Base-by-base conservation (phyloP, 2,888 invertebrate genomes). In the Orthosia gothica region DNA sequence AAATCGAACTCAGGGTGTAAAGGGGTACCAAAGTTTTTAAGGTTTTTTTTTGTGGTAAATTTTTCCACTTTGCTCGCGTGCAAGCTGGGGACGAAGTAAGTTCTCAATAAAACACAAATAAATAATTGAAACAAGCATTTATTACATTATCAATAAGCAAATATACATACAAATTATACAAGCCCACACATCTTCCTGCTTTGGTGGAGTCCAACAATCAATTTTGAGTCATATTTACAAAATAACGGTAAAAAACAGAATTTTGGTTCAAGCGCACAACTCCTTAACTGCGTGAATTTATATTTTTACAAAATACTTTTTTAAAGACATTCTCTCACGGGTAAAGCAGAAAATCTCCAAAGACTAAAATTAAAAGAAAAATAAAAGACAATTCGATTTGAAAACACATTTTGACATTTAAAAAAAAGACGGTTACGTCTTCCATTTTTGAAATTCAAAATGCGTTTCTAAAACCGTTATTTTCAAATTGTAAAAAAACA, bases 111-210 rank as follows among this genome's bases (percentile, higher is more conserved):
- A 86, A 87, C 45, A 32, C 15, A 2, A 0, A 5, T 4, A 49
- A 67, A 13, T 87, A 84, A 87, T 87, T 74, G 87, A 87, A 87
- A 87, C 88, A 87, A 87, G 87, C 87, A 81, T 87, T 87, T 87
- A 86, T 87, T 87, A 86, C 87, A 85, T 78, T 74, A 86, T 82
- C 77, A 76, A 78, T 80, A 78, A 86, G 88, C 87, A 84, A 84
- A 87, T 87, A 87, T 87, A 87, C 87, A 87, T 79, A 82, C 71
- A 83, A 81, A 84, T 74, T 83, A 77, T 86, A 83, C 81, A 87
- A 82, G 82, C 81, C 83, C 72, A 84, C 70, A 12, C 67, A 7
- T 64, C 68, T 73, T 77, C 80, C 79, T 78, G 76, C 88, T 87
- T 80, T 84, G 86, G 87, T 86, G 78, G 76, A 66, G 79, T 86